Conservation (phyloP, 2,113 vertebrate genomes). For the Pelmatolapia mariae region DNA sequence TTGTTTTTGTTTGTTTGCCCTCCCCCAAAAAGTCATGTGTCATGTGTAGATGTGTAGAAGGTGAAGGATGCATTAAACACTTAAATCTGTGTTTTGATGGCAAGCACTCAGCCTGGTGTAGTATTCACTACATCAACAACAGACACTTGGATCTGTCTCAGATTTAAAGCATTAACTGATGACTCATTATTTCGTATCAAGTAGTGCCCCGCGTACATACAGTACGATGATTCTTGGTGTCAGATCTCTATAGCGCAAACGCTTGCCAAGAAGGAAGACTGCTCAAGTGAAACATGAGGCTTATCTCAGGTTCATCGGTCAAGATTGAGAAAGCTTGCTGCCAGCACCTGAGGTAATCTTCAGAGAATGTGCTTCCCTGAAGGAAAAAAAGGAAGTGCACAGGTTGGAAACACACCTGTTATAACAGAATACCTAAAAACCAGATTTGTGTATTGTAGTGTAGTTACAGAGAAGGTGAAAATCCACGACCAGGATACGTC, state of each 20-base stretch:
- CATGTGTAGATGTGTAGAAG: neutral
- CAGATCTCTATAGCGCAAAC: neutral
- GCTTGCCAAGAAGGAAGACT: neutral
- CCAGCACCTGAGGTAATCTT: conserved; percentile 5
- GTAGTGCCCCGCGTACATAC: neutral
- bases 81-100: neutral
- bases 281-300: neutral
- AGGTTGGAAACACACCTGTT: conserved; percentile 1
- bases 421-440: neutral
- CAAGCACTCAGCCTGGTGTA: neutral
- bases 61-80: neutral
- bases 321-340: neutral
- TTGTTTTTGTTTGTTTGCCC: neutral
- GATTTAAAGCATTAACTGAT: conserved; percentile 18
- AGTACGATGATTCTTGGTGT: neutral
- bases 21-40: no score
- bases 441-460: neutral
- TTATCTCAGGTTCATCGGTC: conserved; percentile 16
- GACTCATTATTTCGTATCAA: conserved; percentile 13
- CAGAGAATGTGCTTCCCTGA: neutral
- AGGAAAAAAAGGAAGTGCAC: neutral
- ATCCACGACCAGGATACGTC: neutral
- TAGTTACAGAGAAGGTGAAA: neutral
- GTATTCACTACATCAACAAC: neutral
- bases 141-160: neutral